These are phyloP conservation scores for Trogon melanurus DNA, from an alignment of 2,113 vertebrate genomes.

Conservation along the genomic window DNA sequence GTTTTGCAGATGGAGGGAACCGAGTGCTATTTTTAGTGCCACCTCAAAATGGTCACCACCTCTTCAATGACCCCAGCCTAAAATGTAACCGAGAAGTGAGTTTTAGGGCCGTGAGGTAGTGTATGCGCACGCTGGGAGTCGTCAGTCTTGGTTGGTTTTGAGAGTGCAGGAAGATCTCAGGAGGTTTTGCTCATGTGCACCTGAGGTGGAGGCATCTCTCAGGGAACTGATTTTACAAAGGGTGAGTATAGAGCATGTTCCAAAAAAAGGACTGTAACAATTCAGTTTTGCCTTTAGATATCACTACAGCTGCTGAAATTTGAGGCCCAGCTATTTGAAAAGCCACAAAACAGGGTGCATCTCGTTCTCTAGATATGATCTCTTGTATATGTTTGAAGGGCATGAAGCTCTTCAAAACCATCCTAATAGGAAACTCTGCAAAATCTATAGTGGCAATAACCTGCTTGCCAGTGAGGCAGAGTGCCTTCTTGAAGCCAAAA, in stretches of 20 bases:
- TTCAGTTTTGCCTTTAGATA: not conserved
- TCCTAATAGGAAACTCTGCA: not conserved
- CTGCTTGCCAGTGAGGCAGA: not conserved
- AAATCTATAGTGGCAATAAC: not conserved
- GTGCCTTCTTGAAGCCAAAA: not conserved
- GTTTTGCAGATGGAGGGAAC: not conserved
- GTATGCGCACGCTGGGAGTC: not conserved
- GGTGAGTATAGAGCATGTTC: not conserved
- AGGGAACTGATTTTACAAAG: not conserved
- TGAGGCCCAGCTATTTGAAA: not conserved
- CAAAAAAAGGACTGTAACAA: not conserved
- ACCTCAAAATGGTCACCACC: not conserved
- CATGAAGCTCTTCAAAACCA: not conserved
- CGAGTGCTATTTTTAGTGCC: not conserved
- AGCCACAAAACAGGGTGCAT: not conserved
- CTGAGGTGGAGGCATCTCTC: not conserved
- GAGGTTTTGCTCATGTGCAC: not conserved
- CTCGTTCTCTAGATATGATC: fast-evolving
- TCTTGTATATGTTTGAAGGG: not conserved
- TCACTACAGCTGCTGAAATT: not conserved
- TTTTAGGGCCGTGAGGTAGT: not conserved
- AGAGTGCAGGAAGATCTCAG: not conserved
- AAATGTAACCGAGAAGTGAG: not conserved
- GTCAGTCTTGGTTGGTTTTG: not conserved
- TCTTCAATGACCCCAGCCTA: not conserved